Conservation (phyloP, 2,888 invertebrate species). For the Limnephilus marmoratus region DNA sequence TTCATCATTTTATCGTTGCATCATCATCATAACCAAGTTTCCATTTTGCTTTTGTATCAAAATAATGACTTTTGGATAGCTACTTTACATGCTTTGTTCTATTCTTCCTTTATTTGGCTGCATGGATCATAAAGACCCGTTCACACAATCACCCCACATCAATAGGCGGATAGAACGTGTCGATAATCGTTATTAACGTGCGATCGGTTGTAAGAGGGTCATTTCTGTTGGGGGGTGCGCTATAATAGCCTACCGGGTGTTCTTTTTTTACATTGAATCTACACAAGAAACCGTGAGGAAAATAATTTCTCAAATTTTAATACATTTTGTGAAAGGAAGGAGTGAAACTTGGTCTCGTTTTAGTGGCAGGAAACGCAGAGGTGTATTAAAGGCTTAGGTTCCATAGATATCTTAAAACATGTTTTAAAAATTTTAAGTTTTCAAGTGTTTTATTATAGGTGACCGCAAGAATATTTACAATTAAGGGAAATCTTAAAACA, state of each 20-base stretch:
- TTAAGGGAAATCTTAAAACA: too few species aligned
- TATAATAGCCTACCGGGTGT: background rate
- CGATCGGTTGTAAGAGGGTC: conserved; percentile 45
- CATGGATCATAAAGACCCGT: conserved; percentile 44
- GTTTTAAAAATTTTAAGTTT: too few species aligned
- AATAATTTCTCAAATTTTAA: too few species aligned
- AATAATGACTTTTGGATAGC: conserved; percentile 4
- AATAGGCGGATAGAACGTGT: conserved; percentile 48
- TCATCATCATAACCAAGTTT: background rate
- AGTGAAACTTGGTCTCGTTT: too few species aligned
- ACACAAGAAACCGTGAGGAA: too few species aligned
- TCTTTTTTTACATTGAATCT: too few species aligned
- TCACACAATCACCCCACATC: conserved; percentile 45
- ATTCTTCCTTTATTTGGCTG: conserved; percentile 44
- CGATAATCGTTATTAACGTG: conserved; percentile 54
- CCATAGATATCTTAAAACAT: too few species aligned
- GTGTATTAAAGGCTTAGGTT: too few species aligned
- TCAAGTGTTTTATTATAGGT: too few species aligned
- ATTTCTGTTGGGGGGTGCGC: conserved; percentile 46
- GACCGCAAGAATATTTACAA: too few species aligned
- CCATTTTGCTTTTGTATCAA: background rate
- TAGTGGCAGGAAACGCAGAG: too few species aligned
- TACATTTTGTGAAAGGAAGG: too few species aligned
- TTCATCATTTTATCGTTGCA: background rate
- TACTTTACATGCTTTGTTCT: conserved; percentile 42